phyloP scores from a whole-genome alignment of 37 sponge, comb jelly and placozoan genomes.

The Cladorhizidae sp. region DNA sequence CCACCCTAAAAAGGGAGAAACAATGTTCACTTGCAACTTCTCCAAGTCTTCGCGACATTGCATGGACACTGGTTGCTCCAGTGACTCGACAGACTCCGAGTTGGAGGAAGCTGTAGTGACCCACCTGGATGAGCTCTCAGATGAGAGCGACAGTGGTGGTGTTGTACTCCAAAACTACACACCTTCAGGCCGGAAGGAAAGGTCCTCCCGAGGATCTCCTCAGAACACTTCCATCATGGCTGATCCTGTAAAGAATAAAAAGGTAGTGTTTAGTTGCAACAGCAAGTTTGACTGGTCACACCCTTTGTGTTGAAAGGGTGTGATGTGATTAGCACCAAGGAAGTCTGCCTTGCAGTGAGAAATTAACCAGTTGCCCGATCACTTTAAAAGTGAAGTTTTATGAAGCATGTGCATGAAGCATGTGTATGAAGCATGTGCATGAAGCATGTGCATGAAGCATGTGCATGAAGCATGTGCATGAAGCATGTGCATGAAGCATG shows the following conservation, averaged over 20 bases:
- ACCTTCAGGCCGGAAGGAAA: background rate
- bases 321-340: no score
- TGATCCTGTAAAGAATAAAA: constrained; percentile 1
- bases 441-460: no score
- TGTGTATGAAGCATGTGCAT: no score
- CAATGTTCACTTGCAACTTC: constrained; percentile 17
- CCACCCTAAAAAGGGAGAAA: background rate
- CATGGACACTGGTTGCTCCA: background rate
- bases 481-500: no score
- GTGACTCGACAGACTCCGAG: constrained; percentile 33
- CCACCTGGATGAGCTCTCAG: constrained; percentile 24
- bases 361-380: no score
- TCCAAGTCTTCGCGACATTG: background rate
- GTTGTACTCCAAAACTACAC: constrained; percentile 7
- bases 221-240: background rate
- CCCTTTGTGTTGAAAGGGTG: no score
- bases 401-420: no score
- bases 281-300: no score
- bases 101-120: constrained; percentile 26
- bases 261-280: no score
- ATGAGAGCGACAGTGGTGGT: constrained; percentile 20
- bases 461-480: no score
- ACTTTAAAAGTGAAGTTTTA: no score
- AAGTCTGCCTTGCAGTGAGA: no score
- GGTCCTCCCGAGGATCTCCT: background rate